Evolutionary conservation across 2,113 vertebrate genomes (phyloP), one percentile per base, ranked within the genome.

Genomic region (Elaphurus davidianus): DNA sequence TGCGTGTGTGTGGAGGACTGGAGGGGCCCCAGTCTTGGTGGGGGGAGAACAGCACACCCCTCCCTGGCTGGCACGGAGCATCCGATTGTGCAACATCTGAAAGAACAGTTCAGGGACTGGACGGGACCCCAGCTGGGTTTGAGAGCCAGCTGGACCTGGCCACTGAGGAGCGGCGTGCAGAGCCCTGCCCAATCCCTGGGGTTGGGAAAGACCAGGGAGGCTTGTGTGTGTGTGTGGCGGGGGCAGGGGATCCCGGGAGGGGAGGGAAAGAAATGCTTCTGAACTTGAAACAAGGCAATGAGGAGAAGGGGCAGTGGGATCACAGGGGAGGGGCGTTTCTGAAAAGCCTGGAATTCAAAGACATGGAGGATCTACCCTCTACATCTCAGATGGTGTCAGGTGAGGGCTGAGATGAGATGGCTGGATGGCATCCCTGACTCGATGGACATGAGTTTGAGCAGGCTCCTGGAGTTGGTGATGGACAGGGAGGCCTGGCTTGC

Each of bases 61-160:
- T 86, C 60, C 5, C 23, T 15, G 91, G 43, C 96, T 98, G 97
- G 97, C 98, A 93, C 14, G 0, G 89, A 87, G 82, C n/a, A 2
- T 52, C 17, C 0, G 10, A 88, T 98, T 98, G 98, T 78, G 93
- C 93, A 98, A 98, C 14, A 40, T 71, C 30, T 16, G 3, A 27
- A 79, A 71, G 96, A 92, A 27, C 60, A 74, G 82, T 12, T 5
- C 64, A 21, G 57, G 88, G 91, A 60, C 98, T 97, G 98, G 97
- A 93, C 15, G 4, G 43, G 92, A 97, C 98, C 82, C 91, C n/a
- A 19, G 81, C 79, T 15, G 64, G 33, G 19, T 47, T 14, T 27
- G 79, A 67, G 47, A 82, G 97, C 98, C 97, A 97, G 95, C 97
- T 97, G 98, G 98, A 97, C 45, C 14, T 28, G 17, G 74, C 16